Evolutionary conservation across 1,140 invertebrate genomes (phyloP), one percentile per base, ranked within the genome.

Genomic region (Elysia chlorotica): DNA sequence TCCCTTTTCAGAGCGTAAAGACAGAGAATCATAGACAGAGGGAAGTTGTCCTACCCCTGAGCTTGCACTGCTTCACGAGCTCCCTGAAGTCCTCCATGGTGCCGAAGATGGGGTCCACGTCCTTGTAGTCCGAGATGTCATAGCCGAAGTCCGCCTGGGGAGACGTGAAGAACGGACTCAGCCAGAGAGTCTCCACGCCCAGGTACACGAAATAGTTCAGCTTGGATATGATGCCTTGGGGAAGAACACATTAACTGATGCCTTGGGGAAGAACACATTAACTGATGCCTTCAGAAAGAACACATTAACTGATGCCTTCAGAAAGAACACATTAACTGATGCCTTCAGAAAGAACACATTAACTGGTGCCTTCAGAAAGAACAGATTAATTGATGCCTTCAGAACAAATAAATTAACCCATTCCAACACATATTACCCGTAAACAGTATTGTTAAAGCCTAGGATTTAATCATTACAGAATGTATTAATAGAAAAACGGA

Each of bases 61-160:
- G 71, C 61, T 89, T 83, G n/a, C 85, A 74, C 65, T 86, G 78
- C 2, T 76, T 67, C 1, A 90, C 73, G 25, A 96, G 85, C 6
- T 88, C 78, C 37, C 92, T 89, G 67, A 96, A 93, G 82, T 95
- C 92, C 30, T 90, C 86, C 87, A 94, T 89, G 6, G 89, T 92
- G 3, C 94, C 95, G 78, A 92, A 93, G 57, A 91, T 88, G 0
- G 91, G 86, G 74, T 95, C 91, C 5, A 96, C 90, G 4, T 90
- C 87, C 61, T 88, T 91, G 80, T 93, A 95, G 83, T 95, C 90
- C 0, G 90, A 69, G 62, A 93, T 91, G 74, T 93, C 92, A 77
- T 94, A 93, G 0, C 92, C 92, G 75, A 91, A 91, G 79, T 93
- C 92, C 63, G 88, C 86, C 90, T 92, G 91, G 0, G 92, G 92